Conservation (phyloP, 2,113 vertebrate genomes). For the Bos indicus region DNA sequence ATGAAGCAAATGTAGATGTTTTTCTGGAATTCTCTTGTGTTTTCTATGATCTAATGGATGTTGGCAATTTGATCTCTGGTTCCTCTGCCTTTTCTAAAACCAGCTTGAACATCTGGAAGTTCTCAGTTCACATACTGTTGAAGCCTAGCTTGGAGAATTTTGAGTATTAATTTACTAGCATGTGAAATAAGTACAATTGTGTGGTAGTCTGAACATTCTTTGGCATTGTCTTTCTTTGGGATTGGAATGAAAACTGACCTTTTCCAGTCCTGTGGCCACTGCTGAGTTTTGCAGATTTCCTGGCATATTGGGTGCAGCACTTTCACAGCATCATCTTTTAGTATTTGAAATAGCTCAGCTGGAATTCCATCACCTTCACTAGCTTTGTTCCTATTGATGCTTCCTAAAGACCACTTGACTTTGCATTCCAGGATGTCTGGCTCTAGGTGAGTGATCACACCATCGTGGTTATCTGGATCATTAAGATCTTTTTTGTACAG, state of each 20-base stretch:
- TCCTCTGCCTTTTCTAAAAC: neutral
- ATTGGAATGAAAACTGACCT: neutral
- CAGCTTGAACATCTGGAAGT: neutral
- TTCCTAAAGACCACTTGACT: neutral
- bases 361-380: neutral
- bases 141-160: neutral
- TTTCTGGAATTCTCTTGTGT: neutral
- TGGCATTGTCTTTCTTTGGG: neutral
- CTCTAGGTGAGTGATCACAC: neutral
- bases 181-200: neutral
- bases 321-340: neutral
- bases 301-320: neutral
- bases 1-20: neutral
- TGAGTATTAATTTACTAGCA: neutral
- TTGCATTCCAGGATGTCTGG: neutral
- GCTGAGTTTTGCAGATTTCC: neutral
- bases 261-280: neutral
- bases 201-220: accelerated
- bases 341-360: neutral
- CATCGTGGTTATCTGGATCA: neutral
- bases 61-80: too few relatives aligned
- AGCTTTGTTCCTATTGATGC: neutral
- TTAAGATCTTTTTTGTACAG: neutral
- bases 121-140: neutral
- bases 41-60: neutral